phyloP scores from a whole-genome alignment of 2,113 vertebrate species.

The Mola mola region DNA sequence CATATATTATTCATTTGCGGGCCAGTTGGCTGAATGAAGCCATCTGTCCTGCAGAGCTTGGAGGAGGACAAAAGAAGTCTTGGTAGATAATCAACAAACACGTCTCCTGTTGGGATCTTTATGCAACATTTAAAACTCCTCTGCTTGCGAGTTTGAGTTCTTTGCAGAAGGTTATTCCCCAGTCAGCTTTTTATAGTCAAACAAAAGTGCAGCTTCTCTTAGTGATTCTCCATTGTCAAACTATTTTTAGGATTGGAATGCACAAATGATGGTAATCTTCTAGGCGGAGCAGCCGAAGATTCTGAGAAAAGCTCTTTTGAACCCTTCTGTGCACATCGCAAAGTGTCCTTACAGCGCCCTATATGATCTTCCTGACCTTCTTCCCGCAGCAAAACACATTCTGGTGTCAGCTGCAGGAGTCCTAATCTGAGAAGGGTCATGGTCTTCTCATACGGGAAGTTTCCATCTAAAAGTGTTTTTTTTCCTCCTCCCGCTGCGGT shows the following conservation, averaged over 20 bases:
- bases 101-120: conserved; percentile 25
- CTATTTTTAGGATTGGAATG: conserved; percentile 70
- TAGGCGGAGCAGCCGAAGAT: conserved; percentile 52
- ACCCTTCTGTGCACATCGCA: conserved; percentile 41
- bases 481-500: conserved; percentile 30
- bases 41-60: conserved; percentile 53
- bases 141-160: conserved; percentile 16
- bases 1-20: conserved; percentile 55
- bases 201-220: conserved; percentile 45
- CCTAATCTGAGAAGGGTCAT: conserved; percentile 47
- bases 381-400: conserved; percentile 25
- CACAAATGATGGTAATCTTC: conserved; percentile 61
- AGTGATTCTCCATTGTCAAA: conserved; percentile 56
- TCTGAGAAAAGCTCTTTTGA: conserved; percentile 48
- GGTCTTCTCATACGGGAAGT: conserved; percentile 67
- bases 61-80: conserved; percentile 49
- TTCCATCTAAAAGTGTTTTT: conserved; percentile 59
- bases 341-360: conserved; percentile 13
- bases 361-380: conserved; percentile 25
- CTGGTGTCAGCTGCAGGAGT: conserved; percentile 41
- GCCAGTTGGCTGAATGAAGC: conserved; percentile 55
- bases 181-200: conserved; percentile 29
- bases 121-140: conserved; percentile 37
- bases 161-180: conserved; percentile 3
- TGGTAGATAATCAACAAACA: conserved; percentile 19